Evolutionary conservation across 2,888 invertebrate genomes (phyloP), one percentile per base, ranked within the genome.

Genomic region (Cephus pulcher): DNA sequence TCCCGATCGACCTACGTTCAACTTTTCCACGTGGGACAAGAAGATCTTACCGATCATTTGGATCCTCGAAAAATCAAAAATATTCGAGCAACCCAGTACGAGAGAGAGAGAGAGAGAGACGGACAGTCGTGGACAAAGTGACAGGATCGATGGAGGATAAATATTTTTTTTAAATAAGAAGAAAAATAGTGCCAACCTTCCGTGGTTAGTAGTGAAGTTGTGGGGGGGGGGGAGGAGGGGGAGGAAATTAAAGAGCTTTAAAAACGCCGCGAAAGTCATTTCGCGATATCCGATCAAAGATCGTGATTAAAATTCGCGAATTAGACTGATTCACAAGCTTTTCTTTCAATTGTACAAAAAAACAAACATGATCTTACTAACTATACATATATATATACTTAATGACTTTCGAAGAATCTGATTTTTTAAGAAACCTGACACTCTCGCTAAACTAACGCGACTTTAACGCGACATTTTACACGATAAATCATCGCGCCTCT

Each of bases 171-270:
- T 1, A 23, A 23, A 23, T 6, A 23, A 1, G 6, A 56, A 56
- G 0, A 56, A 56, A 40, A 37, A 70, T 56, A 74, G n/a, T 68
- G 70, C 34, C 23, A 15, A 56, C 12, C n/a, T 12, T 12, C 12
- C 35, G 35, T 35, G 35, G 1, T 35, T 12, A 3, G 56, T 73
- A 35, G 71, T 56, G 30, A 69, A 15, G 23, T 69, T 15, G 15
- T 2, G 34, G 73, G 56, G 40, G 35, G 30, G 23, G 37, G 40
- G 69, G 15, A 11, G 15, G 12, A 68, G 12, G 9, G 2, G 3
- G 34, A 23, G 12, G 74, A 34, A 77, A 76, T 75, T 78, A 23
- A 23, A 56, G 23, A 56, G 23, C 56, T 56, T 56, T 56, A 23
- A 56, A 23, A 56, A 56, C 9, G 9, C 23, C 23, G 56, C 56